phyloP scores from a whole-genome alignment of 2,113 vertebrate species.

The Chinchilla lanigera region DNA sequence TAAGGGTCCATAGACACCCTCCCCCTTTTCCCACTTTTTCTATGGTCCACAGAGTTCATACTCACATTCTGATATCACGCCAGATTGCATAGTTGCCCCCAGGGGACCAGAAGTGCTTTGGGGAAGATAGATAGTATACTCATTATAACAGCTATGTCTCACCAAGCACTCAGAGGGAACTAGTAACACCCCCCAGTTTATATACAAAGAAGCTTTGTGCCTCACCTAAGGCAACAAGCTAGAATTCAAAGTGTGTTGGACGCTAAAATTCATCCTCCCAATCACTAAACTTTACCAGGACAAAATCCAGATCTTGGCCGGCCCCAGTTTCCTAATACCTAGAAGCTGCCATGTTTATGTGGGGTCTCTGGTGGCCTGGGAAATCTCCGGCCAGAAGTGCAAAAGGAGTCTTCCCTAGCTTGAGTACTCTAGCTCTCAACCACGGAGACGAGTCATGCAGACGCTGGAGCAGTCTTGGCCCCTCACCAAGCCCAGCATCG shows the following conservation, averaged over 20 bases:
- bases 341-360: background rate
- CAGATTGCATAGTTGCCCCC: background rate
- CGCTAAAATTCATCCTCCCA: background rate
- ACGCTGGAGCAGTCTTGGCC: background rate
- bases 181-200: background rate
- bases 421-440: background rate
- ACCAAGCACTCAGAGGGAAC: background rate
- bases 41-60: background rate
- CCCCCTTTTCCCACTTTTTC: background rate
- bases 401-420: background rate
- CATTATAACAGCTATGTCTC: background rate
- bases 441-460: slow-evolving; percentile 16
- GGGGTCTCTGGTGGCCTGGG: background rate
- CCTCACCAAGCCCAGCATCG: background rate
- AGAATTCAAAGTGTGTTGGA: background rate
- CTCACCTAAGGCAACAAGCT: background rate
- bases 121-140: background rate
- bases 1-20: background rate
- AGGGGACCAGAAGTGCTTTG: background rate
- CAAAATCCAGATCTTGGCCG: background rate
- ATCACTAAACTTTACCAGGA: background rate
- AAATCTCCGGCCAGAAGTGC: background rate
- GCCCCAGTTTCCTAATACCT: background rate
- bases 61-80: background rate
- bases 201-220: background rate